phyloP scores from a whole-genome alignment of 1,140 invertebrate species.

The Aphidius ervi region DNA sequence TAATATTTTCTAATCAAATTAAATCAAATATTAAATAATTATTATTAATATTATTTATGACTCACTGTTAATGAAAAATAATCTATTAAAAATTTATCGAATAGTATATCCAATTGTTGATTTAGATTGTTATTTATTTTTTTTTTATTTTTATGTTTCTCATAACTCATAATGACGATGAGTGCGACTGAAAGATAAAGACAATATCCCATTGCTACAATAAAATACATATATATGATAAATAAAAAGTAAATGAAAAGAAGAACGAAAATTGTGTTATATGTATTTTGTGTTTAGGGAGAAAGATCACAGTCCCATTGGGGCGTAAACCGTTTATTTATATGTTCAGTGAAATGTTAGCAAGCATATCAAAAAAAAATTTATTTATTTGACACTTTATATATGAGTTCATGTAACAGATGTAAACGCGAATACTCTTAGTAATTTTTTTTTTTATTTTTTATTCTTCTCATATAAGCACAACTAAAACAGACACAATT shows the following conservation, averaged over 20 bases:
- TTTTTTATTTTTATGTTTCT: slow-evolving; percentile 41
- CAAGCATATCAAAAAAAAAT: too few species aligned
- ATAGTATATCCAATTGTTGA: slow-evolving; percentile 38
- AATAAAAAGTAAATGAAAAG: not conserved
- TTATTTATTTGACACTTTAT: too few species aligned
- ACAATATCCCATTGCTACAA: slow-evolving; percentile 1
- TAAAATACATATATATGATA: not conserved
- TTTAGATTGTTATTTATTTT: slow-evolving; percentile 26
- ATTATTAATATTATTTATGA: too few species aligned
- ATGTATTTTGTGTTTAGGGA: not conserved
- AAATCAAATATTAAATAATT: too few species aligned
- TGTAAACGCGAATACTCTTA: not conserved
- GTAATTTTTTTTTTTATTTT: too few species aligned
- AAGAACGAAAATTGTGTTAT: not conserved
- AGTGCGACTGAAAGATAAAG: slow-evolving; percentile 22
- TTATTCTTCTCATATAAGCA: not conserved
- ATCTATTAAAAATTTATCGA: too few species aligned
- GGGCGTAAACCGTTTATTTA: slow-evolving; percentile 52
- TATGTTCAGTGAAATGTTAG: slow-evolving; percentile 44
- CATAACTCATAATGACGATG: slow-evolving; percentile 39
- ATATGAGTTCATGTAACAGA: slow-evolving; percentile 13
- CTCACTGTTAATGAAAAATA: not conserved
- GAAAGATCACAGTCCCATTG: slow-evolving; percentile 22
- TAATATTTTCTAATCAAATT: too few species aligned
- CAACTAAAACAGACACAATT: not conserved